phyloP scores from a whole-genome alignment of 2,797 vertebrate genomes.

The Halcyon badia region DNA sequence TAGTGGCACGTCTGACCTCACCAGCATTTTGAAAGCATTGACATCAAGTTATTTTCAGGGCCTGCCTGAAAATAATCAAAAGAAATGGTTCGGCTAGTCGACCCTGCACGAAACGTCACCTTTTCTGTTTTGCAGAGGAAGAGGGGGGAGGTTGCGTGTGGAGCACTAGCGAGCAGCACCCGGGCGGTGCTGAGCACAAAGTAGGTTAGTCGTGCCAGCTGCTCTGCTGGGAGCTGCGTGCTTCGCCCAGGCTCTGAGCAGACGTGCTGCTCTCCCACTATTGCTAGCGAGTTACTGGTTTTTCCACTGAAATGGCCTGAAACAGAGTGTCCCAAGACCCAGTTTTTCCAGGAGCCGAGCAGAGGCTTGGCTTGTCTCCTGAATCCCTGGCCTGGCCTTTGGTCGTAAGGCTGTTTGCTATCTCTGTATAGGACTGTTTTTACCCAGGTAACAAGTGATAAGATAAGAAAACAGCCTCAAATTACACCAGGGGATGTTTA shows the following conservation, averaged over 20 bases:
- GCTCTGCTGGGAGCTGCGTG: background rate
- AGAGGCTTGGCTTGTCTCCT: background rate
- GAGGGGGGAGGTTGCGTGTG: background rate
- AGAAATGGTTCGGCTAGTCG: background rate
- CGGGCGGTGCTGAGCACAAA: background rate
- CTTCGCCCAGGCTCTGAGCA: background rate
- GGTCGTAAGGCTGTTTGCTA: background rate
- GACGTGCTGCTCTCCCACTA: background rate
- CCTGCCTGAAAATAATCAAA: background rate
- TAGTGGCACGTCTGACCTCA: background rate
- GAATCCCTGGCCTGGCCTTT: background rate
- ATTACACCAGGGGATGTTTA: background rate
- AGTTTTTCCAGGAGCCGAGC: background rate
- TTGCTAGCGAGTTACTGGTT: background rate
- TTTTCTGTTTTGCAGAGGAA: rapidly evolving
- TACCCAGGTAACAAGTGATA: background rate
- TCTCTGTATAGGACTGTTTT: background rate
- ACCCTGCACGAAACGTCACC: background rate
- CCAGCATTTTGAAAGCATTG: background rate
- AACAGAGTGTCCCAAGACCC: background rate
- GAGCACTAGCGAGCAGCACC: background rate
- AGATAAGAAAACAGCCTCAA: background rate
- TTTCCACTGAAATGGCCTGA: background rate
- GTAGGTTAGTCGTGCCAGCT: background rate
- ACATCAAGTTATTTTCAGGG: background rate